Percentiles rank a stretch among this genome's conserved stretches.
These are phyloP conservation scores for Mastigias papua DNA, from an alignment of 30 jellyfish, hydroid and myxozoan species.

Conservation along the genomic window DNA sequence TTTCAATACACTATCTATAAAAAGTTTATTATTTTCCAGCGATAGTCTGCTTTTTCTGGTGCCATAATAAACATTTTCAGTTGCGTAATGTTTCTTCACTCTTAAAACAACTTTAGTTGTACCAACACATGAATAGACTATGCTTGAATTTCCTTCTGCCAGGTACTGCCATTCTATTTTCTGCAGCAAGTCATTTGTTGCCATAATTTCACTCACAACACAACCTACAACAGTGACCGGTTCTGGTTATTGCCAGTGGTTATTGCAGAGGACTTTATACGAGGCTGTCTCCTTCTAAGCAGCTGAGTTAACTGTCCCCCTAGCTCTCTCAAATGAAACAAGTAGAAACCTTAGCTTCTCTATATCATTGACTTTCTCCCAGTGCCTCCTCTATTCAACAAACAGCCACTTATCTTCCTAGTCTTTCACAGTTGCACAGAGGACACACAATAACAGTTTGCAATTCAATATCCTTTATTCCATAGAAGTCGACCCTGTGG, in stretches of 20 bases:
- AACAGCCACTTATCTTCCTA: too few relatives aligned
- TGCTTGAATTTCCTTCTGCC: constrained; percentile 88
- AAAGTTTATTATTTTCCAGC: neutral
- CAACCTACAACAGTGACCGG: too few relatives aligned
- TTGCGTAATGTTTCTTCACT: constrained; percentile 35
- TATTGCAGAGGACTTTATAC: neutral
- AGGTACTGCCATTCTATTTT: constrained; percentile 70
- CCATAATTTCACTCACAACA: neutral
- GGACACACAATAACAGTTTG: too few relatives aligned
- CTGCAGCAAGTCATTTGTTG: neutral
- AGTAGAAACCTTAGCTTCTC: too few relatives aligned
- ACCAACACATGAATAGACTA: constrained; percentile 53
- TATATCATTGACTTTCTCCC: too few relatives aligned
- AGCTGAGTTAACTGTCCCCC: too few relatives aligned
- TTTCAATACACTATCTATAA: neutral
- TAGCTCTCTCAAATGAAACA: too few relatives aligned
- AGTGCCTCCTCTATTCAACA: too few relatives aligned
- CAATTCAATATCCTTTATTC: too few relatives aligned
- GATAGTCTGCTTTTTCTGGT: neutral
- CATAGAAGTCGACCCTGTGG: too few relatives aligned
- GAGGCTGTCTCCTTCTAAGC: neutral
- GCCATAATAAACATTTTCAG: neutral
- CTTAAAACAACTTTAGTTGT: constrained; percentile 40
- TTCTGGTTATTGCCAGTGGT: too few relatives aligned
- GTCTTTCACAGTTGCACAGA: too few relatives aligned